A percentile compares a stretch with the other conserved stretches of the same genome.
phyloP scores from a whole-genome alignment of 64 coral and sea anemone genomes.

The Montipora sp. region DNA sequence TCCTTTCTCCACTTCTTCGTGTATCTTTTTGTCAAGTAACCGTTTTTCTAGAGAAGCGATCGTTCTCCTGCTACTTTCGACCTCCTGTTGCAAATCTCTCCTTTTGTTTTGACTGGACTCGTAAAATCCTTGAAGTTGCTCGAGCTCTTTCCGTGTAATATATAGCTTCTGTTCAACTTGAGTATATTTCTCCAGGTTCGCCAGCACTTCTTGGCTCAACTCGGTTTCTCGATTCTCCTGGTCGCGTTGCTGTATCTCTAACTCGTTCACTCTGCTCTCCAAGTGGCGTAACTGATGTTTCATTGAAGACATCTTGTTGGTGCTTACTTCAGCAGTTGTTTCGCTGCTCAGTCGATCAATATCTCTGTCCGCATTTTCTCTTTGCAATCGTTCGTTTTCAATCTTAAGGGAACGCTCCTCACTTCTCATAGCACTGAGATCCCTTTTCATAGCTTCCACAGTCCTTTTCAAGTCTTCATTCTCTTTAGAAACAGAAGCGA shows the following conservation, averaged over 20 bases:
- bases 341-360: constrained; percentile 80
- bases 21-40: constrained; percentile 21
- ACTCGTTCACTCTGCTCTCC: constrained; percentile 50
- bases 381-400: constrained; percentile 85
- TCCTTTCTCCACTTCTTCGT: constrained; percentile 30
- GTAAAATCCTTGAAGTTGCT: constrained; percentile 72
- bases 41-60: constrained; percentile 64
- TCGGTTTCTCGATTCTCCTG: constrained; percentile 67
- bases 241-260: constrained; percentile 65
- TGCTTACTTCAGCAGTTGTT: constrained; percentile 50
- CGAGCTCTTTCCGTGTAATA: constrained; percentile 76
- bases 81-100: constrained; percentile 62
- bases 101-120: constrained; percentile 72
- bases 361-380: constrained; percentile 74
- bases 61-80: constrained; percentile 24
- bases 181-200: constrained; percentile 82
- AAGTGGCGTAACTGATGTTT: constrained; percentile 56
- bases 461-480: constrained; percentile 44
- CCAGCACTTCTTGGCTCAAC: constrained; percentile 67
- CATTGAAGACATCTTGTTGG: constrained; percentile 42
- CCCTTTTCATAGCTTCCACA: constrained; percentile 71
- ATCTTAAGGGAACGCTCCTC: constrained; percentile 68
- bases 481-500: constrained; percentile 61
- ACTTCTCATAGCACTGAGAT: constrained; percentile 57
- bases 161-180: constrained; percentile 83